These are phyloP conservation scores for Urocitellus parryii DNA, from an alignment of 2,113 vertebrate species.

Conservation along the genomic window DNA sequence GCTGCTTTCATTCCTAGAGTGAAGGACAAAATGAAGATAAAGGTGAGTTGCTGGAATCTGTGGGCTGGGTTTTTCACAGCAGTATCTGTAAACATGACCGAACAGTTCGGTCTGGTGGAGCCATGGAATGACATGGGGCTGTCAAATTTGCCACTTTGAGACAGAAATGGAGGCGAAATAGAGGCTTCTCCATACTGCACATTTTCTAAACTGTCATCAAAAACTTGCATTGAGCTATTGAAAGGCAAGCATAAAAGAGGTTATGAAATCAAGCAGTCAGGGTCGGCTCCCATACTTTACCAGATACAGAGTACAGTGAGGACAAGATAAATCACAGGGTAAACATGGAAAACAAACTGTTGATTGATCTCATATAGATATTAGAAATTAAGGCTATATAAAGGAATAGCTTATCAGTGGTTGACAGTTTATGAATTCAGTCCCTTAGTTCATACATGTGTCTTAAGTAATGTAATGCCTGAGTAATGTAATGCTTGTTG, in stretches of 20 bases:
- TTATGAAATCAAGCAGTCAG: not conserved
- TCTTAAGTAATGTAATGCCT: not conserved
- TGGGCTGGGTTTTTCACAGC: not conserved
- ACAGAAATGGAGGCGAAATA: not conserved
- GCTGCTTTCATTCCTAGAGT: fast-evolving
- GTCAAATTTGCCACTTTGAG: not conserved
- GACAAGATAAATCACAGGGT: not conserved
- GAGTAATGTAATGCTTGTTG: not conserved
- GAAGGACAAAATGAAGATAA: not conserved
- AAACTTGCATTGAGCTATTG: not conserved
- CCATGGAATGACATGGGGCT: not conserved
- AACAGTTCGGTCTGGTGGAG: no score
- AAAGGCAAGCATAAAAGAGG: not conserved
- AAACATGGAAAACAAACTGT: not conserved
- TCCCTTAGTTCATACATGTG: not conserved
- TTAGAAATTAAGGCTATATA: not conserved
- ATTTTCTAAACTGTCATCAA: not conserved
- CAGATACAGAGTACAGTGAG: not conserved
- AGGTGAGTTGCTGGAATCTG: not conserved
- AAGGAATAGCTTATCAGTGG: not conserved
- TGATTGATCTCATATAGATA: not conserved
- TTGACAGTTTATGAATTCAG: not conserved
- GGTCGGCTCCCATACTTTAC: not conserved
- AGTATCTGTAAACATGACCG: not conserved
- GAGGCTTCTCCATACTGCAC: not conserved